Evolutionary conservation across 2,888 invertebrate species (phyloP).

Genomic region (Alentia gelatinosa): DNA sequence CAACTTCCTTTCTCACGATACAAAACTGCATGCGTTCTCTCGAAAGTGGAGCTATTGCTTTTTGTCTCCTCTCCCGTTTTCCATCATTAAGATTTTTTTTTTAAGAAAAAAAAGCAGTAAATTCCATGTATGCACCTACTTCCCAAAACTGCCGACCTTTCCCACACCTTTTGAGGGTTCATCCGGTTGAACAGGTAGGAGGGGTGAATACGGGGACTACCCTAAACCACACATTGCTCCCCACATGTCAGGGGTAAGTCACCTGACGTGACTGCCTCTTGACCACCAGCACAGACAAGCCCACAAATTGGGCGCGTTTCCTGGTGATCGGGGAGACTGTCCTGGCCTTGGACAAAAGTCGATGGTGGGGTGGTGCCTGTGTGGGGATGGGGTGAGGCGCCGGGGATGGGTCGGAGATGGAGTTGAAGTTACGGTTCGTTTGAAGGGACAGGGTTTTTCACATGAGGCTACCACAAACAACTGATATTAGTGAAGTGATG

Average conservation of each 20-base stretch:
- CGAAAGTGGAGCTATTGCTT: no score
- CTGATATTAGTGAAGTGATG: no score
- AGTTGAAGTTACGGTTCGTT: no score
- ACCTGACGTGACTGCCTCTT: not conserved
- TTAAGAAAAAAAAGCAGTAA: no score
- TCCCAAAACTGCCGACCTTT: not conserved
- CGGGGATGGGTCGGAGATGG: no score
- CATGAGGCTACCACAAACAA: no score
- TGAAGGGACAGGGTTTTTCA: no score
- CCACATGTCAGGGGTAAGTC: not conserved
- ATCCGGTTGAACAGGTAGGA: not conserved
- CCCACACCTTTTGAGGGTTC: constrained; percentile 1
- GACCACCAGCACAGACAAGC: not conserved
- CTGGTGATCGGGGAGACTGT: not conserved
- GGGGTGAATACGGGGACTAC: not conserved
- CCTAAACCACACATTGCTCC: not conserved
- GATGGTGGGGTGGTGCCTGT: not conserved
- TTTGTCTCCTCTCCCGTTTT: no score
- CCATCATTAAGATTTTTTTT: no score
- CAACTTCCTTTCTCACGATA: no score
- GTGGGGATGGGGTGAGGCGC: not conserved
- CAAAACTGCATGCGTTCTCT: no score
- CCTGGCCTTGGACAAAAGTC: not conserved
- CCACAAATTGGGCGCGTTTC: not conserved
- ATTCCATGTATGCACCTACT: not conserved